These are phyloP conservation scores for Zoanthus solanderi DNA, from an alignment of 92 coral and sea anemone genomes.

Conservation along the genomic window DNA sequence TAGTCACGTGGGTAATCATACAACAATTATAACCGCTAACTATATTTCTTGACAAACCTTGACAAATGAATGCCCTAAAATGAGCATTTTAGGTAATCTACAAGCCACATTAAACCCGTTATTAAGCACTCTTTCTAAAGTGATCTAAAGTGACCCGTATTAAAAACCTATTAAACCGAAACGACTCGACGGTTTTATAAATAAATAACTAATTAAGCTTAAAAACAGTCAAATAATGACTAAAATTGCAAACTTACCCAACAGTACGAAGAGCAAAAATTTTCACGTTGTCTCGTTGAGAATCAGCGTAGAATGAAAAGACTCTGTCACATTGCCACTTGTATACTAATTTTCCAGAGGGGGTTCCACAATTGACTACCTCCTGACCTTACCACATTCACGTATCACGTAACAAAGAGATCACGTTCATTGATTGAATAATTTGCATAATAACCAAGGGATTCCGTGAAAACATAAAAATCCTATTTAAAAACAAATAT, in stretches of 20 bases:
- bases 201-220: not conserved
- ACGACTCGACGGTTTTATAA: not conserved
- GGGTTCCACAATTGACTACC: not conserved
- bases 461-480: too few relatives aligned
- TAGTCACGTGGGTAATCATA: not conserved
- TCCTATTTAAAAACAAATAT: not conserved
- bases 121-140: too few relatives aligned
- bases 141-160: not conserved
- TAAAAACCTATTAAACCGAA: not conserved
- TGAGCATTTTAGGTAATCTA: not conserved
- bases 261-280: not conserved
- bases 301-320: too few relatives aligned
- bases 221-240: not conserved
- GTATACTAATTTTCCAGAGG: constrained; percentile 15
- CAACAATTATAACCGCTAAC: not conserved
- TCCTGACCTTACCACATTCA: too few relatives aligned
- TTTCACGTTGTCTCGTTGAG: not conserved
- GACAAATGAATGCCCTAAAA: not conserved
- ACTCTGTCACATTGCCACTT: not conserved
- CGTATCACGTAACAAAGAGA: too few relatives aligned
- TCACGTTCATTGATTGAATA: too few relatives aligned
- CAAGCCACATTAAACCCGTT: too few relatives aligned
- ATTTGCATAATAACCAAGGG: too few relatives aligned
- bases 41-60: not conserved
- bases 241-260: not conserved